Percentiles rank a stretch among this genome's conserved stretches.
phyloP scores from a whole-genome alignment of 1,140 invertebrate species.

The Aleiodes sp. region DNA sequence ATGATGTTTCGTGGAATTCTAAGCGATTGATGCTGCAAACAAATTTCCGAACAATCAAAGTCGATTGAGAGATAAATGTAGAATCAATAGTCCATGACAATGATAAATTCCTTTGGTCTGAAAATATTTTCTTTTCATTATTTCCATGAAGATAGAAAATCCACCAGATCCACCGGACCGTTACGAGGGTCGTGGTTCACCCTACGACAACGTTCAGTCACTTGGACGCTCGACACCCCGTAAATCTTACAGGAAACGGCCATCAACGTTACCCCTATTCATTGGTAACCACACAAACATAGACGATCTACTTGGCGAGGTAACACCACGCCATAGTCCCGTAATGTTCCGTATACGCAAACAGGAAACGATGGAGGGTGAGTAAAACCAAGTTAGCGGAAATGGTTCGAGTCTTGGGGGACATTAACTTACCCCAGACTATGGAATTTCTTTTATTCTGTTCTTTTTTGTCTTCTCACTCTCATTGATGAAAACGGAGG shows the following conservation, averaged over 20 bases:
- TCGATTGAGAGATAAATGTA: too few relatives aligned
- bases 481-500: background rate
- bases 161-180: constrained; percentile 56
- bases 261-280: constrained; percentile 68
- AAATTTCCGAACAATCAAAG: too few relatives aligned
- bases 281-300: constrained; percentile 84
- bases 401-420: too few relatives aligned
- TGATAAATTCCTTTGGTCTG: too few relatives aligned
- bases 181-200: constrained; percentile 67
- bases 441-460: too few relatives aligned
- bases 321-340: constrained; percentile 48
- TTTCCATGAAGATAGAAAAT: constrained; percentile 55
- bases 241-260: constrained; percentile 45
- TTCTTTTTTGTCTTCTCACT: background rate
- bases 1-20: too few relatives aligned
- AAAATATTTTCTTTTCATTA: constrained; percentile 19
- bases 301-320: constrained; percentile 79
- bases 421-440: background rate
- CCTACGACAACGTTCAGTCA: constrained; percentile 73
- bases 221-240: constrained; percentile 40
- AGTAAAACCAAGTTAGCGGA: constrained; percentile 34
- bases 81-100: too few relatives aligned
- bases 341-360: constrained; percentile 47
- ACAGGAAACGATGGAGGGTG: constrained; percentile 45
- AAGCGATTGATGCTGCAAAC: too few relatives aligned